Evolutionary conservation across 2,113 vertebrate genomes (phyloP), one percentile per base, ranked within the genome.

Genomic region (Oreochromis niloticus): DNA sequence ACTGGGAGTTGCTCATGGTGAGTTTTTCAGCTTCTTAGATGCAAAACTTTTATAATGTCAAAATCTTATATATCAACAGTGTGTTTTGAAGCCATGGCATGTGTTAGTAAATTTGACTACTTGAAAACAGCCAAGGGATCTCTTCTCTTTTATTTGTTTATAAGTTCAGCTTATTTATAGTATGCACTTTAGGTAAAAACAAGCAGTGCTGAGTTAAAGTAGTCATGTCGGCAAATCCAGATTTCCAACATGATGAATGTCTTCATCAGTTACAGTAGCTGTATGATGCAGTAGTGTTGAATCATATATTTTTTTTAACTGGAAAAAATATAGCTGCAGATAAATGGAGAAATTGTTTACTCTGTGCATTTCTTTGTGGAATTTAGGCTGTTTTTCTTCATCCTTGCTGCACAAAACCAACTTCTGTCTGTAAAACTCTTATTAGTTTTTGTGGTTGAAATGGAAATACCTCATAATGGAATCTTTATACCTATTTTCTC

Each of bases 221-320:
- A 57, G 55, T 57, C 55, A 57, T 57, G 2, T 27, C 27, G 55
- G 0, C 7, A 57, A 30, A 57, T 57, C 30, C 12, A 0, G 4
- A 57, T 27, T 57, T 0, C 54, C 22, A 56, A 56, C 22, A 56
- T 56, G 54, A 56, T 1, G 24, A 56, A 0, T 0, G 22, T 24
- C 11, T 56, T 56, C 54, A 56, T 56, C 54, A 56, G 54, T 24
- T 56, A 24, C 22, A 56, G 54, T 56, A 24, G 22, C 11, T 4
- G 2, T 56, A 56, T 56, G 54, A 24, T 24, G 54, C 54, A 56
- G 54, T 24, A 56, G 54, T 7, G 54, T 56, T 56, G 54, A 56
- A 0, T 2, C 0, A 50, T 50, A 50, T 48, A n/a, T 48, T 48
- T 48, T n/a, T 54, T 56, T 24, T 4, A 24, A 1, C n/a, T 56